Percentiles rank a stretch among this genome's conserved stretches.
These are phyloP conservation scores for Gadus chalcogrammus DNA, from an alignment of 2,113 vertebrate species.

Conservation along the genomic window DNA sequence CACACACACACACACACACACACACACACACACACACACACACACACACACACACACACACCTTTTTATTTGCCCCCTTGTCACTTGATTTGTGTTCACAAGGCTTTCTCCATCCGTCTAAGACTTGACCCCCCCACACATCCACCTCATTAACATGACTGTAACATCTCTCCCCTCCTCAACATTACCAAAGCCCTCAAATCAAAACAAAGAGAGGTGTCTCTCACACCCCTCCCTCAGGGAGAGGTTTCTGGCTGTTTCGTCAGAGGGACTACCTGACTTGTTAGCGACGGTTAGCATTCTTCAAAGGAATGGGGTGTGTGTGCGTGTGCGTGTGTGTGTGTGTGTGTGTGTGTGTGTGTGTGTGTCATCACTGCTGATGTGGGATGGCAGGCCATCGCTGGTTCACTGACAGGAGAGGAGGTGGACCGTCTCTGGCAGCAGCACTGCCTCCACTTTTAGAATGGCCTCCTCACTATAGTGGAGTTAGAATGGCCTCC, in stretches of 20 bases:
- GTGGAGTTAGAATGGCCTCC: too few relatives aligned
- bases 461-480: too few relatives aligned
- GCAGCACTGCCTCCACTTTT: slow-evolving; percentile 24
- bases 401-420: slow-evolving; percentile 18
- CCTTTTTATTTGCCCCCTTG: slow-evolving; percentile 12
- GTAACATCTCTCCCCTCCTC: slow-evolving; percentile 20
- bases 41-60: too few relatives aligned
- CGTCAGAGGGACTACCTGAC: slow-evolving; percentile 69
- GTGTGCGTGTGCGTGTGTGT: too few relatives aligned
- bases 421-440: slow-evolving; percentile 14
- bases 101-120: slow-evolving; percentile 9
- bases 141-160: slow-evolving; percentile 3
- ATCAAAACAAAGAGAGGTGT: too few relatives aligned
- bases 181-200: slow-evolving; percentile 43
- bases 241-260: slow-evolving; percentile 64
- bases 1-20: too few relatives aligned
- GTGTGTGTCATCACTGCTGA: slow-evolving; percentile 47
- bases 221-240: slow-evolving; percentile 52
- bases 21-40: too few relatives aligned
- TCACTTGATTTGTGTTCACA: background rate
- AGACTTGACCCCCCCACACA: slow-evolving; percentile 21
- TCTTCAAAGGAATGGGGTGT: too few relatives aligned
- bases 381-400: slow-evolving; percentile 47
- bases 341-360: too few relatives aligned
- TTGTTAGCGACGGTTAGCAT: slow-evolving; percentile 69